phyloP scores from a whole-genome alignment of 2,113 vertebrate species.

The Phaethon lepturus region DNA sequence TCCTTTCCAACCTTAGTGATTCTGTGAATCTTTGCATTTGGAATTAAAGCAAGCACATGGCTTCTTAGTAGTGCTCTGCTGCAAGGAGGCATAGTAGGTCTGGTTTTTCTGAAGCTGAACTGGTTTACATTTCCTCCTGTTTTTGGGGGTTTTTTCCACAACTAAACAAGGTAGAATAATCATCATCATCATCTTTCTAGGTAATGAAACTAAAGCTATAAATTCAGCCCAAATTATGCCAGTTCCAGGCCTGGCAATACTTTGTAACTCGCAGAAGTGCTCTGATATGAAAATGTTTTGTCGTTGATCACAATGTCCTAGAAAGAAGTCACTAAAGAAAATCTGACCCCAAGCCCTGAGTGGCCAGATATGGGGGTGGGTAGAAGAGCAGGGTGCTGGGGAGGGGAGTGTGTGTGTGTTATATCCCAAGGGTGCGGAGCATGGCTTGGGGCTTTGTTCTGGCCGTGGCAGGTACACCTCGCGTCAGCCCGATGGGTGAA shows the following conservation, averaged over 20 bases:
- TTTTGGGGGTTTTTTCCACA: too few relatives aligned
- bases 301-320: neutral
- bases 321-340: neutral
- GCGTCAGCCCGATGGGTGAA: accelerated
- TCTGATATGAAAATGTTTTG: neutral
- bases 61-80: neutral
- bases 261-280: neutral
- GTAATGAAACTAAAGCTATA: neutral
- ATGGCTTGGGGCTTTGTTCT: neutral
- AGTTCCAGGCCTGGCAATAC: neutral
- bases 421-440: neutral
- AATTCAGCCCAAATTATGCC: neutral
- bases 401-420: too few relatives aligned
- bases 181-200: too few relatives aligned
- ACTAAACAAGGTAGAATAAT: neutral
- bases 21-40: neutral
- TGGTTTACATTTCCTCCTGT: neutral
- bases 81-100: neutral
- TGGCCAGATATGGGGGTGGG: neutral
- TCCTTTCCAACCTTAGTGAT: too few relatives aligned
- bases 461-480: accelerated
- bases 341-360: neutral
- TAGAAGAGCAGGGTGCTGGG: neutral
- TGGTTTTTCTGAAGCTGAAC: neutral
- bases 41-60: neutral